A percentile compares a stretch with the other conserved stretches of the same genome.
These are phyloP conservation scores for Druceiella hillmani DNA, from an alignment of 2,888 invertebrate species.

Conservation along the genomic window DNA sequence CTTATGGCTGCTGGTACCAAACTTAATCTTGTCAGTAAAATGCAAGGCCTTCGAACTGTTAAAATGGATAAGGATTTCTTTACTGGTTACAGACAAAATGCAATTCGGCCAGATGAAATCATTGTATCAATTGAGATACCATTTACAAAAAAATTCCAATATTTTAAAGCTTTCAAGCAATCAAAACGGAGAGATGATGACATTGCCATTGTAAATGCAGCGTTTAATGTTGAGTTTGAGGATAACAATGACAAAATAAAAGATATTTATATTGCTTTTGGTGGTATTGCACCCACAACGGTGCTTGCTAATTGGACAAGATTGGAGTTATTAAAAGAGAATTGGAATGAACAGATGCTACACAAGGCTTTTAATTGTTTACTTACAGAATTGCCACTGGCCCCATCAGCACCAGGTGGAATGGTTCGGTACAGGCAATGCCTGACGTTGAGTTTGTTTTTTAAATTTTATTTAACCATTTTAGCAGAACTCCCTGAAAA, in stretches of 20 bases:
- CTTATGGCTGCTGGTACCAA: constrained; percentile 69
- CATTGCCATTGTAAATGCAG: constrained; percentile 71
- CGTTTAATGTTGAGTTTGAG: constrained; percentile 52
- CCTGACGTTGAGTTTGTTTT: constrained; percentile 60
- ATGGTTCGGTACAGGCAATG: constrained; percentile 63
- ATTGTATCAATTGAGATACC: constrained; percentile 59
- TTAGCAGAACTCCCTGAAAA: constrained; percentile 30
- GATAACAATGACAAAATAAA: constrained; percentile 33
- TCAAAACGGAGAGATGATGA: constrained; percentile 70
- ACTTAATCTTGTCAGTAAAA: constrained; percentile 43
- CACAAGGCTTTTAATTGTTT: constrained; percentile 53
- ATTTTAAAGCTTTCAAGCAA: constrained; percentile 66
- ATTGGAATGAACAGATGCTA: constrained; percentile 55
- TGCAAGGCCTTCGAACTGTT: constrained; percentile 40
- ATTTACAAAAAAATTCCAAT: constrained; percentile 51
- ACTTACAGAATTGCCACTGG: constrained; percentile 63
- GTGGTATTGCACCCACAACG: constrained; percentile 80
- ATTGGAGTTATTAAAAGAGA: constrained; percentile 40
- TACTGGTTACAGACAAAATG: constrained; percentile 60
- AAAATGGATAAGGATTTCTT: constrained; percentile 61
- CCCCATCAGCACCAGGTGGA: constrained; percentile 65
- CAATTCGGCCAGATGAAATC: constrained; percentile 56
- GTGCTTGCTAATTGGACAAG: constrained; percentile 61
- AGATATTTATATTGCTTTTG: constrained; percentile 60
- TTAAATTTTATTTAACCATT: constrained; percentile 53